phyloP scores from a whole-genome alignment of 2,113 vertebrate genomes.

The Tichodroma muraria region DNA sequence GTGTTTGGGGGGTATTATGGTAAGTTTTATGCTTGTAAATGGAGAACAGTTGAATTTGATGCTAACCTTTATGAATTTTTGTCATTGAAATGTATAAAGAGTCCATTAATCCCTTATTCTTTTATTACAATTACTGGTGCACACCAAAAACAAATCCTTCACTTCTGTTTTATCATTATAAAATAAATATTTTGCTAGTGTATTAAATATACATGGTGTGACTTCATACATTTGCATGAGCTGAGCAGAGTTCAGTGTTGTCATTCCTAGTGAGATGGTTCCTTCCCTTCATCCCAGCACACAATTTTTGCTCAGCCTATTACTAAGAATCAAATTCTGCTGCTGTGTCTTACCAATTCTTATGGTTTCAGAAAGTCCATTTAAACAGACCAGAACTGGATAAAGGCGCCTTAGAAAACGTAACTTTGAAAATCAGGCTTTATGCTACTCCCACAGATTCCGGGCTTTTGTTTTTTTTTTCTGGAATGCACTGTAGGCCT shows the following conservation, averaged over 20 bases:
- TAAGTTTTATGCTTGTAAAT: slow-evolving; percentile 77
- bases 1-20: slow-evolving; percentile 69
- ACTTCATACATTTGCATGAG: not conserved
- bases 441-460: not conserved
- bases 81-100: slow-evolving; percentile 74
- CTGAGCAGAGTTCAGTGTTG: not conserved
- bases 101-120: slow-evolving; percentile 75
- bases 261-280: not conserved
- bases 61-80: slow-evolving; percentile 73
- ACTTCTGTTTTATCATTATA: slow-evolving; percentile 78
- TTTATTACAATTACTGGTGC: slow-evolving; percentile 75
- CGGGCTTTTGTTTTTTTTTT: not conserved
- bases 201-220: slow-evolving; percentile 61
- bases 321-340: not conserved
- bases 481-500: not conserved
- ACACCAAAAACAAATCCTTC: slow-evolving; percentile 77
- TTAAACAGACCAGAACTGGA: not conserved
- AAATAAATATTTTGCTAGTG: slow-evolving; percentile 85
- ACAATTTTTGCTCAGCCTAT: not conserved
- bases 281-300: not conserved
- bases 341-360: not conserved
- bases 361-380: not conserved
- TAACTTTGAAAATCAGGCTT: not conserved
- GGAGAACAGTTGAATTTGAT: slow-evolving; percentile 72
- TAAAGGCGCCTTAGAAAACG: not conserved